Evolutionary conservation across 2,888 invertebrate genomes (phyloP).

Genomic region (Pherbina coryleti): DNA sequence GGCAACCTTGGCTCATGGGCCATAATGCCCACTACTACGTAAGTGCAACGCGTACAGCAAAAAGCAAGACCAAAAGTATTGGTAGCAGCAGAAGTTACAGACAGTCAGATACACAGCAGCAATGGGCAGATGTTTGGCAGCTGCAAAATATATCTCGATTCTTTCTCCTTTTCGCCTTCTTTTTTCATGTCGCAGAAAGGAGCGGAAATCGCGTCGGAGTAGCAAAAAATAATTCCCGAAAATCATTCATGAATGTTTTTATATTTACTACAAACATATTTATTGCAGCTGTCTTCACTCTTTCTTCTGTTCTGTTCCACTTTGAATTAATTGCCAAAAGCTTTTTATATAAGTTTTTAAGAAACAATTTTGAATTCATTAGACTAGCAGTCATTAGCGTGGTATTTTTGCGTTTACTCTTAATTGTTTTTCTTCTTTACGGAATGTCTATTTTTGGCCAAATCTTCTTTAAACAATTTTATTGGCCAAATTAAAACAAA

Average conservation of each 20-base stretch:
- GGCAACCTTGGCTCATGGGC: too few species aligned
- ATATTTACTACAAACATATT: neutral
- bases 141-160: slow-evolving; percentile 42
- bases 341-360: too few species aligned
- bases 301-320: neutral
- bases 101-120: neutral
- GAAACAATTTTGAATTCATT: too few species aligned
- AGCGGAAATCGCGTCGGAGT: slow-evolving; percentile 4
- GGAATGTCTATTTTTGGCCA: too few species aligned
- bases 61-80: slow-evolving; percentile 30
- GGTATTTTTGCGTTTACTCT: too few species aligned
- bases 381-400: too few species aligned
- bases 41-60: neutral
- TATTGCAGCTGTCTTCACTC: neutral
- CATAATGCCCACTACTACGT: neutral
- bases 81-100: slow-evolving; percentile 25
- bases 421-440: too few species aligned
- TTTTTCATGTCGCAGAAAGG: neutral
- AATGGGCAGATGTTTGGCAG: slow-evolving; percentile 45
- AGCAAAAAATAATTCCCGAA: neutral
- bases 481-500: too few species aligned
- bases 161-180: neutral
- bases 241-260: neutral
- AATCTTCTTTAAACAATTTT: too few species aligned
- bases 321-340: neutral